phyloP scores from a whole-genome alignment of 2,888 invertebrate genomes.

The Colletes collaris region DNA sequence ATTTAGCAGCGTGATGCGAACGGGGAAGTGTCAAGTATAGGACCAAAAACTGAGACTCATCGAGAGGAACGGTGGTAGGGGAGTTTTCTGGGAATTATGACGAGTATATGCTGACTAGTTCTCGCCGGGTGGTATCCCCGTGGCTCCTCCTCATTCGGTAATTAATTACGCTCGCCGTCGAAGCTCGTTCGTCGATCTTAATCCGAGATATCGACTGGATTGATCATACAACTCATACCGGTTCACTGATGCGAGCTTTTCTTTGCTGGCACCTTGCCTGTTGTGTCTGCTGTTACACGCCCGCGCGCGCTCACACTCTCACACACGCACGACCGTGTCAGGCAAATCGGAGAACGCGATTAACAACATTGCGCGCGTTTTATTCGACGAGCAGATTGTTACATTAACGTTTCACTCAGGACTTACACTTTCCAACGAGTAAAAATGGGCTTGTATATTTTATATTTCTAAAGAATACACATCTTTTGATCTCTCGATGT shows the following conservation, averaged over 20 bases:
- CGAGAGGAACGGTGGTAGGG: conserved; percentile 27
- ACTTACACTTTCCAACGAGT: background rate
- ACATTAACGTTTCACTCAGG: conserved; percentile 29
- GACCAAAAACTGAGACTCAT: conserved; percentile 50
- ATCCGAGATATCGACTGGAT: conserved; percentile 72
- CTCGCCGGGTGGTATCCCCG: conserved; percentile 76
- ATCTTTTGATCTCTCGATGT: too few relatives aligned
- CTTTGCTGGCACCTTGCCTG: conserved; percentile 44
- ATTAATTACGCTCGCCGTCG: conserved; percentile 78
- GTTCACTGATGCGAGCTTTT: conserved; percentile 64
- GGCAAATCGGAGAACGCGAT: conserved; percentile 42
- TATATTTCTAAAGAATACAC: too few relatives aligned
- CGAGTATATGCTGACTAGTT: conserved; percentile 76
- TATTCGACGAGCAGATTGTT: conserved; percentile 24
- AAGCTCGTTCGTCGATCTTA: conserved; percentile 77
- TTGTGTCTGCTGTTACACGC: conserved; percentile 18
- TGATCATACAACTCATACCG: conserved; percentile 61
- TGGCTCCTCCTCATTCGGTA: conserved; percentile 74
- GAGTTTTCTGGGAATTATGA: conserved; percentile 75
- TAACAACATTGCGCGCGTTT: conserved; percentile 29
- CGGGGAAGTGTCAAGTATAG: conserved; percentile 57
- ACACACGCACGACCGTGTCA: conserved; percentile 1
- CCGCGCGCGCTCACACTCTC: background rate
- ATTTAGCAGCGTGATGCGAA: conserved; percentile 33
- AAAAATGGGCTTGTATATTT: too few relatives aligned